These are phyloP conservation scores for Tragelaphus strepsiceros DNA, from an alignment of 2,113 vertebrate genomes.

Conservation along the genomic window DNA sequence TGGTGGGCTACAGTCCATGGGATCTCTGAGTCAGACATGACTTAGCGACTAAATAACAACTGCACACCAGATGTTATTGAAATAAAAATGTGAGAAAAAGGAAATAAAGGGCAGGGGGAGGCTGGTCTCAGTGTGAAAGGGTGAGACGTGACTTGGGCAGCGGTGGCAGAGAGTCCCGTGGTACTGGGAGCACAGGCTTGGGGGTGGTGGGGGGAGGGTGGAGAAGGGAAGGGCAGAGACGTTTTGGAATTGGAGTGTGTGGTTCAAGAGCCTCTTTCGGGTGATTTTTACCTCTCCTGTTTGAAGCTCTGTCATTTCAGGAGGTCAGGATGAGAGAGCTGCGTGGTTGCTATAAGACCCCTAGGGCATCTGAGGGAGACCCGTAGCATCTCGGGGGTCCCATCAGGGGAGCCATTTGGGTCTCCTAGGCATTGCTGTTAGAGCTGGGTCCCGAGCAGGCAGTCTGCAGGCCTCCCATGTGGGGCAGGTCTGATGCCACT, in stretches of 20 bases:
- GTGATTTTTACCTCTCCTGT: slow-evolving; percentile 43
- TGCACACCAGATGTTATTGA: neutral
- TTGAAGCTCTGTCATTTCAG: slow-evolving; percentile 35
- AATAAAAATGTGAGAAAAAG: neutral
- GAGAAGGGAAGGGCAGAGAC: neutral
- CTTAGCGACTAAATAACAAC: neutral
- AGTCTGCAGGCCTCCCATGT: neutral
- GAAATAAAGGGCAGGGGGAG: neutral
- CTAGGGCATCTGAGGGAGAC: neutral
- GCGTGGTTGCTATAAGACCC: neutral
- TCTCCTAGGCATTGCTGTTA: neutral
- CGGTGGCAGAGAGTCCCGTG: neutral
- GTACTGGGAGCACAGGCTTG: neutral
- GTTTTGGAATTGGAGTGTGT: neutral
- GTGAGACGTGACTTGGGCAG: neutral
- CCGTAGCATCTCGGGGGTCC: neutral
- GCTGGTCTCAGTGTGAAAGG: neutral
- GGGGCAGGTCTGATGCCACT: neutral
- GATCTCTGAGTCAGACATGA: neutral
- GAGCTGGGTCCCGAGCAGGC: neutral
- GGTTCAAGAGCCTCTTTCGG: slow-evolving; percentile 20
- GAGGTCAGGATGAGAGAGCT: neutral
- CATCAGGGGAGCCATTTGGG: neutral
- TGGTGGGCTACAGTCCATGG: neutral
- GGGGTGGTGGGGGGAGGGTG: neutral